phyloP scores from a whole-genome alignment of 1,140 invertebrate genomes.

The Monomorium pharaonis region DNA sequence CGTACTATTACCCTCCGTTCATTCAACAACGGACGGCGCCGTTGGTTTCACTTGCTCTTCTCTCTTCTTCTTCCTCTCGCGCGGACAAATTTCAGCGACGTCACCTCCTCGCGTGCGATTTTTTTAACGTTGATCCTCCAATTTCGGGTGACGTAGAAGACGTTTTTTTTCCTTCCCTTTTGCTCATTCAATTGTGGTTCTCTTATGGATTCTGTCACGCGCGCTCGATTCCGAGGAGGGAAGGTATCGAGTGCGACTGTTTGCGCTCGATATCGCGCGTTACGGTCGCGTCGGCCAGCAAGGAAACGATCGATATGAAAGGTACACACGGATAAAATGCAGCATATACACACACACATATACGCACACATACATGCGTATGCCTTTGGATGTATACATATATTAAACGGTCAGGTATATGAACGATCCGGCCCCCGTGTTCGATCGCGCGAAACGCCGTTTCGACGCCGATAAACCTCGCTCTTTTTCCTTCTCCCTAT shows the following conservation, averaged over 20 bases:
- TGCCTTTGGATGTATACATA: conserved; percentile 1
- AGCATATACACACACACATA: not conserved
- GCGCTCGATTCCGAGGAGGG: conserved; percentile 21
- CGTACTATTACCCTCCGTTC: conserved; percentile 38
- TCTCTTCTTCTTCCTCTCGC: not conserved
- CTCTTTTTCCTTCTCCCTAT: not conserved
- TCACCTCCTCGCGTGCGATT: not conserved
- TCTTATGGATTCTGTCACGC: not conserved
- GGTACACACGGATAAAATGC: conserved; percentile 10
- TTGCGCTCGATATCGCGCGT: conserved; percentile 32
- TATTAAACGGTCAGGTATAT: conserved; percentile 50
- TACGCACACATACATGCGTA: not conserved
- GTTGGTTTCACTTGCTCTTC: no score
- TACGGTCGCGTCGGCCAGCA: not conserved
- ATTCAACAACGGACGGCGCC: conserved; percentile 51
- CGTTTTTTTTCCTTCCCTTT: not conserved
- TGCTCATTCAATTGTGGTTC: not conserved
- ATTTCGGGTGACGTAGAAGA: not conserved
- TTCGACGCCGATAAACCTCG: conserved; percentile 29
- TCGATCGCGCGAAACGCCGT: conserved; percentile 39
- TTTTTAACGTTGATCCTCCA: not conserved
- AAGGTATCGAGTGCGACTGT: conserved; percentile 1
- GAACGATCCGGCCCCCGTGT: conserved; percentile 54
- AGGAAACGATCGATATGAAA: conserved; percentile 52
- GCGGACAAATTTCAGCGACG: not conserved